phyloP scores from a whole-genome alignment of 2,113 vertebrate species.

The Cololabis saira region DNA sequence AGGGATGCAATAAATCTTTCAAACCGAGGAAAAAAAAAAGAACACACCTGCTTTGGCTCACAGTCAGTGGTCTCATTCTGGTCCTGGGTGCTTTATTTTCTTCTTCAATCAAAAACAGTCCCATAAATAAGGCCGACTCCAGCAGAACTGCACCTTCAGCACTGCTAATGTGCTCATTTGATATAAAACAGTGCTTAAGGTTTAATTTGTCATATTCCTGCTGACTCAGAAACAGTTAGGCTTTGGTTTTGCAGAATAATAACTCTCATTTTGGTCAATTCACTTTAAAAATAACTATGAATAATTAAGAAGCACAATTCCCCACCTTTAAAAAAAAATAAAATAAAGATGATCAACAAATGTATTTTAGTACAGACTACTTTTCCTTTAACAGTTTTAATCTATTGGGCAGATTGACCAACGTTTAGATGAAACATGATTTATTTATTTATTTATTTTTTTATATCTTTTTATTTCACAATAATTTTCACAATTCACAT shows the following conservation, averaged over 20 bases:
- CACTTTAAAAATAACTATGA: too few relatives aligned
- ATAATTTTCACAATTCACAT: too few relatives aligned
- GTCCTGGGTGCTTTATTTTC: slow-evolving; percentile 12
- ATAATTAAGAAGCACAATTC: too few relatives aligned
- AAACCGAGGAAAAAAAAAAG: slow-evolving; percentile 14
- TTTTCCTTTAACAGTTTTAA: too few relatives aligned
- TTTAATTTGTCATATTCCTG: not conserved
- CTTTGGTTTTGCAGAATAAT: not conserved
- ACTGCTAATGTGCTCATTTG: not conserved
- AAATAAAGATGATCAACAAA: too few relatives aligned
- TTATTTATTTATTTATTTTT: too few relatives aligned
- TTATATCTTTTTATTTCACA: too few relatives aligned
- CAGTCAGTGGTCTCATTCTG: slow-evolving; percentile 5
- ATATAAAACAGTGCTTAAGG: not conserved
- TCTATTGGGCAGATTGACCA: too few relatives aligned
- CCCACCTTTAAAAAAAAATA: too few relatives aligned
- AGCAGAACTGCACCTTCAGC: slow-evolving; percentile 14
- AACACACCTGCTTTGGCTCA: slow-evolving; percentile 23
- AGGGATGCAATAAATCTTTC: slow-evolving; percentile 33
- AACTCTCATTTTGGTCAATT: too few relatives aligned
- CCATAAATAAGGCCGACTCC: not conserved
- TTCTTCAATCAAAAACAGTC: not conserved
- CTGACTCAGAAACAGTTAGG: not conserved
- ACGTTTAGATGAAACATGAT: too few relatives aligned
- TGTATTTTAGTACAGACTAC: not conserved